Evolutionary conservation across 2,113 vertebrate species (phyloP).

Genomic region (Pungitius pungitius): DNA sequence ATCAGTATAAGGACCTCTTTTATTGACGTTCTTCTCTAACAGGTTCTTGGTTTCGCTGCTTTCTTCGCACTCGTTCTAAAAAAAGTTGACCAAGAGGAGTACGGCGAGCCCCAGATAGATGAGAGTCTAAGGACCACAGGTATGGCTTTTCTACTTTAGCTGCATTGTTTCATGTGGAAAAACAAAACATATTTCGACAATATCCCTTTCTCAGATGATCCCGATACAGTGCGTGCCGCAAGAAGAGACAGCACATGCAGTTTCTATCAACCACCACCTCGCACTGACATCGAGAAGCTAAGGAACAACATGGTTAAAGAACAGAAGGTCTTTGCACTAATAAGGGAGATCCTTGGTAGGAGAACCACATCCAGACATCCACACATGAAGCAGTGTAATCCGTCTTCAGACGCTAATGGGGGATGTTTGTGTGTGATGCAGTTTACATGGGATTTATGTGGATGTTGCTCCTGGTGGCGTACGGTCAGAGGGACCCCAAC

Average conservation of each 20-base stretch:
- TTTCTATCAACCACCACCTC: slow-evolving; percentile 87
- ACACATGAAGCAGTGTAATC: neutral
- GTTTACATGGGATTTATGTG: slow-evolving; percentile 92
- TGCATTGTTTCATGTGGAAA: neutral
- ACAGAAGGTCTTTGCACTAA: slow-evolving; percentile 89
- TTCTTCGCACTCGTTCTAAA: slow-evolving; percentile 95
- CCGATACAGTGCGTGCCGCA: slow-evolving; percentile 72
- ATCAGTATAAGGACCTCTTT: neutral
- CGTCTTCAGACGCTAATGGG: slow-evolving; percentile 1
- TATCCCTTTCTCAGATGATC: slow-evolving; percentile 76
- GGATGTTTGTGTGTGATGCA: slow-evolving; percentile 70
- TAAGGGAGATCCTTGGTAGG: slow-evolving; percentile 91
- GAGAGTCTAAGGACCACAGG: slow-evolving; percentile 66
- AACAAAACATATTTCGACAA: neutral
- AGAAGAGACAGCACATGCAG: slow-evolving; percentile 86
- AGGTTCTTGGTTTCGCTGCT: slow-evolving; percentile 96
- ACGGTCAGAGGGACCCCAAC: slow-evolving; percentile 91
- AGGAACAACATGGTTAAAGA: slow-evolving; percentile 86
- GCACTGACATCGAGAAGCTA: slow-evolving; percentile 87
- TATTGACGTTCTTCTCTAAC: slow-evolving; percentile 32
- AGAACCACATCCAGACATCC: slow-evolving; percentile 9
- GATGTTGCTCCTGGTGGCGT: slow-evolving; percentile 92
- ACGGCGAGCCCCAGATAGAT: slow-evolving; percentile 73
- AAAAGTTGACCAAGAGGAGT: slow-evolving; percentile 90
- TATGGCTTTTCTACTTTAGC: slow-evolving; percentile 4